These are phyloP conservation scores for Poecilia velifera DNA, from an alignment of 2,797 vertebrate genomes.

Conservation along the genomic window DNA sequence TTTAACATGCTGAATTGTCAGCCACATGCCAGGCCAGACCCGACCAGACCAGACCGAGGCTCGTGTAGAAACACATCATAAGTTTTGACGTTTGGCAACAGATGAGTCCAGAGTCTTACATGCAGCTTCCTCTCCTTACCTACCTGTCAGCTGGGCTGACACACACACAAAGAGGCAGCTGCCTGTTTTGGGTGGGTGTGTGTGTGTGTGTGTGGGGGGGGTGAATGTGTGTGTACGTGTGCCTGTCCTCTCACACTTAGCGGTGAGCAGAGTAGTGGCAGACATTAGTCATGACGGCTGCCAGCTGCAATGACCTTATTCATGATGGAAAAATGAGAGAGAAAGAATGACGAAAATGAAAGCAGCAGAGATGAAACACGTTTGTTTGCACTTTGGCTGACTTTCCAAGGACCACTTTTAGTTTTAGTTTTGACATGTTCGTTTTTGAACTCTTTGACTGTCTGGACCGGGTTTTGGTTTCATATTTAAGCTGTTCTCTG, in stretches of 20 bases:
- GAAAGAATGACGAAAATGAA: constrained; percentile 39
- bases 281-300: constrained; percentile 60
- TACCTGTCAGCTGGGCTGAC: constrained; percentile 64
- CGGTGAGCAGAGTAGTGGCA: constrained; percentile 52
- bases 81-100: constrained; percentile 39
- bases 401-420: constrained; percentile 7
- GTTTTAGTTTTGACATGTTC: not conserved
- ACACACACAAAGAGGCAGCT: constrained; percentile 43
- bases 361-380: constrained; percentile 29
- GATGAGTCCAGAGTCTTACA: constrained; percentile 57
- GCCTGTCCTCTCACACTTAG: constrained; percentile 47
- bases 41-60: not conserved
- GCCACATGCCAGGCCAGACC: constrained; percentile 35
- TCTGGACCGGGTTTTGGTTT: not conserved
- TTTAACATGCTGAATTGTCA: constrained; percentile 54
- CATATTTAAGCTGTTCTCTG: not conserved
- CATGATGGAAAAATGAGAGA: constrained; percentile 37
- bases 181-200: constrained; percentile 9
- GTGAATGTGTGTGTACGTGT: not conserved
- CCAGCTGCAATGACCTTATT: constrained; percentile 75
- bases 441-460: not conserved
- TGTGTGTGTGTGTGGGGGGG: not conserved
- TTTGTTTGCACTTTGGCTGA: not conserved
- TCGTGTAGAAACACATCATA: constrained; percentile 9
- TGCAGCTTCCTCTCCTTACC: constrained; percentile 46